Conservation (phyloP, 2,797 vertebrate genomes). For the Odontamblyopus lacepedii region DNA sequence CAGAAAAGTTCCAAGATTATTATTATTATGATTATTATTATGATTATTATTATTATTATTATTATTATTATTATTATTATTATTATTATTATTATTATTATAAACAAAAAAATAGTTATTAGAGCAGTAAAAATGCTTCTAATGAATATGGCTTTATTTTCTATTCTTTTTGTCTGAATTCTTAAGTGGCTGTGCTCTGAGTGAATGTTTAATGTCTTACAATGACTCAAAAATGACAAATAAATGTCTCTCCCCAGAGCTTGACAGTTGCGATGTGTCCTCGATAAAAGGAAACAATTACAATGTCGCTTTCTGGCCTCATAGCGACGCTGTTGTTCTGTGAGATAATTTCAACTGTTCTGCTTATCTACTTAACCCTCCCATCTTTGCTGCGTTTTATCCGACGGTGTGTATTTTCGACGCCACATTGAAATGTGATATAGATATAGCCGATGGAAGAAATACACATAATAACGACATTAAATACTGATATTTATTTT, state of each 20-base stretch:
- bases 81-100: too few relatives aligned
- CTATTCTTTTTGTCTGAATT: too few relatives aligned
- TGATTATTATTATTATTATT: too few relatives aligned
- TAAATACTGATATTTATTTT: background rate
- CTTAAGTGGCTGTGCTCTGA: too few relatives aligned
- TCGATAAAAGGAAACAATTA: background rate
- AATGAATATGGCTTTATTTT: too few relatives aligned
- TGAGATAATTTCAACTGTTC: background rate
- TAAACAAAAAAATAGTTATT: background rate
- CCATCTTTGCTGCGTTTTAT: background rate
- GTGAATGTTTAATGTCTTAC: too few relatives aligned
- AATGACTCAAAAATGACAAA: background rate
- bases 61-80: too few relatives aligned
- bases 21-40: too few relatives aligned
- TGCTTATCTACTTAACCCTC: background rate
- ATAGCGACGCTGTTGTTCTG: background rate
- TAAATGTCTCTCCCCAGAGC: background rate
- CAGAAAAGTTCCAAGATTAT: too few relatives aligned
- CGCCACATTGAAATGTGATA: background rate
- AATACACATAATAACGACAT: background rate
- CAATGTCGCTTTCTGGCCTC: background rate
- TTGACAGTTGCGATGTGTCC: background rate
- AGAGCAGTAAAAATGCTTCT: too few relatives aligned
- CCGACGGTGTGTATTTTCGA: background rate
- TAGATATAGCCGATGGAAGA: background rate